A percentile compares a stretch with the other conserved stretches of the same genome.
phyloP scores from a whole-genome alignment of 2,113 vertebrate species.

The mouse (Mus musculus) region GRCm39 chr14:12266501-12267000 shows the following conservation, averaged over 20 bases:
- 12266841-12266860: neutral
- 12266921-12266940: neutral
- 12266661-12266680: conserved; percentile 71
- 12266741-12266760: conserved; percentile 56
- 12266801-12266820: conserved; percentile 44
- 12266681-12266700: conserved; percentile 61
- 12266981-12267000: neutral
- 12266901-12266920: conserved; percentile 29
- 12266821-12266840: neutral
- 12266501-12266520: conserved; percentile 72
- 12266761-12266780: conserved; percentile 36
- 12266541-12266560: conserved; percentile 54
- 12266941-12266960: neutral
- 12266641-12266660: conserved; percentile 63
- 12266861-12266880: neutral
- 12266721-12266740: conserved; percentile 31
- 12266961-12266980: neutral
- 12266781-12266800: conserved; percentile 49
- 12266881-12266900: neutral
- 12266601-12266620: conserved; percentile 70
- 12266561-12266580: conserved; percentile 62
- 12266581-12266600: conserved; percentile 67
- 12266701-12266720: conserved; percentile 61
- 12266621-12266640: conserved; percentile 67
- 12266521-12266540: conserved; percentile 59